Evolutionary conservation across 2,113 vertebrate genomes (phyloP).

Genomic region (Anarhynchus alexandrinus): DNA sequence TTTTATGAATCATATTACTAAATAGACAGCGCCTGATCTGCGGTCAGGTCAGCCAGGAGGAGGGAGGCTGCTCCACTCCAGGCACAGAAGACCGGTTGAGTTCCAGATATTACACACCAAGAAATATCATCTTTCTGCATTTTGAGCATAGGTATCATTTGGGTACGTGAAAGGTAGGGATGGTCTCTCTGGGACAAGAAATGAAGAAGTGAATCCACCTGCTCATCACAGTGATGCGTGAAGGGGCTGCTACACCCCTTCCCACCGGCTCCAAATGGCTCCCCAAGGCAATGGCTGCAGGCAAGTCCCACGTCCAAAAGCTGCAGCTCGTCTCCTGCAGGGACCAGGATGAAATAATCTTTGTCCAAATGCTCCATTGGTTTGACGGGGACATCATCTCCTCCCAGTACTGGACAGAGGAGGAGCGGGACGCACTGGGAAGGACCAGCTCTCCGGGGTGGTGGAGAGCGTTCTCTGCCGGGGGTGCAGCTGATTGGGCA

Average conservation of each 20-base stretch:
- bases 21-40: neutral
- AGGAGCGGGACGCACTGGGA: rapidly evolving
- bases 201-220: neutral
- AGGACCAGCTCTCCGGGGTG: neutral
- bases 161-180: neutral
- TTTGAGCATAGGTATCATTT: neutral
- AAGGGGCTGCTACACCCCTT: neutral
- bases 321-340: neutral
- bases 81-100: neutral
- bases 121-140: neutral
- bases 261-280: neutral
- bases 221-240: neutral
- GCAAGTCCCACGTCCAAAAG: neutral
- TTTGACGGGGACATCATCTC: neutral
- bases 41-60: neutral
- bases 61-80: neutral
- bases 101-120: neutral
- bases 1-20: neutral
- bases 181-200: neutral
- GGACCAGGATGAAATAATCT: neutral
- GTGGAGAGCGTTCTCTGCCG: rapidly evolving
- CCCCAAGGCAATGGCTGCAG: neutral
- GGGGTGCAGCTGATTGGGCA: neutral
- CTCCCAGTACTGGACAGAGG: rapidly evolving
- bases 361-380: rapidly evolving